A percentile compares a stretch with the other conserved stretches of the same genome.
Evolutionary conservation across 2,797 vertebrate species (phyloP).

Genomic region (Molossus alvarezi): DNA sequence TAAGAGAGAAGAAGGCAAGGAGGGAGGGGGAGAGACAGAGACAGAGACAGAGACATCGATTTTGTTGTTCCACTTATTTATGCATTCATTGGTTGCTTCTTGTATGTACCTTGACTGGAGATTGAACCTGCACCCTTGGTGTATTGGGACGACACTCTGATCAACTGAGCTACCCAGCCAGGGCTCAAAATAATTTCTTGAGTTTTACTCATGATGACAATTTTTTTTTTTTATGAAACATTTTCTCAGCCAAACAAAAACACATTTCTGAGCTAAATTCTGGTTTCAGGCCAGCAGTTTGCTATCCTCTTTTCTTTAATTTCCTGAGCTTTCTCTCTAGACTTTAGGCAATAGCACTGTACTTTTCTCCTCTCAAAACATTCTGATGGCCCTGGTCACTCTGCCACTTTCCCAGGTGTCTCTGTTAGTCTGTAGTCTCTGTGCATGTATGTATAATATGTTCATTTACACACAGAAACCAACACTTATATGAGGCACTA

Average conservation of each 20-base stretch:
- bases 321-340: neutral
- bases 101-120: neutral
- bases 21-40: neutral
- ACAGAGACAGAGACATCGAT: neutral
- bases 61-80: neutral
- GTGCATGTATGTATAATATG: neutral
- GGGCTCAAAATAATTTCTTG: neutral
- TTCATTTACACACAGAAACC: neutral
- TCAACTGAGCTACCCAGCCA: neutral
- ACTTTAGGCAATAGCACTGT: neutral
- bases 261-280: conserved; percentile 9
- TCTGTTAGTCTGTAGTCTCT: neutral
- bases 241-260: neutral
- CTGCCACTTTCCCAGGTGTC: neutral
- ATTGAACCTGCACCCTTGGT: neutral
- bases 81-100: neutral
- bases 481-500: neutral
- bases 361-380: neutral
- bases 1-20: neutral
- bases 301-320: neutral
- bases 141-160: neutral
- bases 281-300: neutral
- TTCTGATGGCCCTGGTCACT: neutral
- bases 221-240: neutral
- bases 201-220: neutral